phyloP scores from a whole-genome alignment of 2,888 invertebrate genomes.

The Lasioglossum figueresi region DNA sequence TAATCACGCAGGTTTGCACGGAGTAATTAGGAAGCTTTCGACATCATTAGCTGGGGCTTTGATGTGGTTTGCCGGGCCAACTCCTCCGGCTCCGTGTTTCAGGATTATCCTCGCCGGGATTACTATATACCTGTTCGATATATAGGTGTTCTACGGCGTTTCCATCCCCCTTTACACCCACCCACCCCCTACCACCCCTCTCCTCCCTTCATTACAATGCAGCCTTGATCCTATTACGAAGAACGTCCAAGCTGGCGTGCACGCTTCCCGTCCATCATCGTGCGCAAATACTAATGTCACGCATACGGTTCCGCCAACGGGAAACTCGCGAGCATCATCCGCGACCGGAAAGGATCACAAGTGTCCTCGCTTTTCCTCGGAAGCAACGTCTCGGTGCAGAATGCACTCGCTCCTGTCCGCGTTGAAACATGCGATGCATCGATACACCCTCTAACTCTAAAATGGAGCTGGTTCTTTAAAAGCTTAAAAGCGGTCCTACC shows the following conservation, averaged over 20 bases:
- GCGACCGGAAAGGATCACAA: not conserved
- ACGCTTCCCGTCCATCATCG: conserved; percentile 52
- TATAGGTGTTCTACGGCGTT: conserved; percentile 41
- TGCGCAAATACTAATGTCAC: conserved; percentile 59
- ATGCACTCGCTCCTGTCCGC: no score
- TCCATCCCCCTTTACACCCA: conserved; percentile 14
- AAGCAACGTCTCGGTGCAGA: not conserved
- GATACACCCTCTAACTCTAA: no score
- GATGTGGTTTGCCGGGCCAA: conserved; percentile 74
- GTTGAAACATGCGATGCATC: no score
- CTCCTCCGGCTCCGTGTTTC: conserved; percentile 67
- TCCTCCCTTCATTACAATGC: conserved; percentile 72
- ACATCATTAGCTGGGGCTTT: conserved; percentile 78
- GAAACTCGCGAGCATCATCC: not conserved
- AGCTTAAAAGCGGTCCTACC: no score
- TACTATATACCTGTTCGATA: conserved; percentile 69
- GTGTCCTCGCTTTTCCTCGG: not conserved
- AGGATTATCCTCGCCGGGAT: conserved; percentile 71
- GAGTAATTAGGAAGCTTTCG: conserved; percentile 80
- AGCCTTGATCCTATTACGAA: conserved; percentile 73
- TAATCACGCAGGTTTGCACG: conserved; percentile 74
- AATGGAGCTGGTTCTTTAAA: no score
- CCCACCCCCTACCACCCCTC: not conserved
- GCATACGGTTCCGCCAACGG: conserved; percentile 6
- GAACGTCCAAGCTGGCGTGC: conserved; percentile 57